A percentile compares a stretch with the other conserved stretches of the same genome.
Conservation (phyloP, 2,113 vertebrate genomes). For the Sinocyclocheilus maitianheensis region DNA sequence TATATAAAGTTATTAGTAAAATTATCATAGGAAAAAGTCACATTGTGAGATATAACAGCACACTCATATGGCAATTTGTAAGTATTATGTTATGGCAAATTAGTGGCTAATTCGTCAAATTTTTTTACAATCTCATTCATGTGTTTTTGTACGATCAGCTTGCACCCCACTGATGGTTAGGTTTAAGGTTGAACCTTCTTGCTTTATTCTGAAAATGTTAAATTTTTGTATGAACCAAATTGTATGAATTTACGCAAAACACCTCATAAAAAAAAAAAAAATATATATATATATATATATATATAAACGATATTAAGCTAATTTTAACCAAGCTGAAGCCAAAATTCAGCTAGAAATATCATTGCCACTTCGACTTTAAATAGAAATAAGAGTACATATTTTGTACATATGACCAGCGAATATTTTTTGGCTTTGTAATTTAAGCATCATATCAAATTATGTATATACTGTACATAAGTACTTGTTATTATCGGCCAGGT, state of each 20-base stretch:
- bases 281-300: too few species aligned
- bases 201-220: background rate
- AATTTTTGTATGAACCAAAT: background rate
- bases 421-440: background rate
- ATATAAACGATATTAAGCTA: background rate
- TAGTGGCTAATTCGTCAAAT: background rate
- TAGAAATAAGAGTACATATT: background rate
- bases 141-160: too few species aligned
- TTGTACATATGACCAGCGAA: background rate
- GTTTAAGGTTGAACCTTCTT: background rate
- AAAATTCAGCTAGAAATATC: background rate
- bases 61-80: background rate
- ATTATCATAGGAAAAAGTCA: background rate
- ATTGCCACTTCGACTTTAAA: background rate
- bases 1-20: background rate
- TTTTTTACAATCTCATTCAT: background rate
- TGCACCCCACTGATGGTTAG: background rate
- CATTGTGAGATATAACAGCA: background rate
- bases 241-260: background rate
- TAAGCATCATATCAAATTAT: background rate
- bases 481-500: background rate
- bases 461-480: background rate
- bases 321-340: background rate
- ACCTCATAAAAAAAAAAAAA: background rate
- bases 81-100: background rate